Percentiles rank a stretch among this genome's conserved stretches.
Evolutionary conservation across 2,888 invertebrate genomes (phyloP).

Genomic region (Oxystoma pomonae): DNA sequence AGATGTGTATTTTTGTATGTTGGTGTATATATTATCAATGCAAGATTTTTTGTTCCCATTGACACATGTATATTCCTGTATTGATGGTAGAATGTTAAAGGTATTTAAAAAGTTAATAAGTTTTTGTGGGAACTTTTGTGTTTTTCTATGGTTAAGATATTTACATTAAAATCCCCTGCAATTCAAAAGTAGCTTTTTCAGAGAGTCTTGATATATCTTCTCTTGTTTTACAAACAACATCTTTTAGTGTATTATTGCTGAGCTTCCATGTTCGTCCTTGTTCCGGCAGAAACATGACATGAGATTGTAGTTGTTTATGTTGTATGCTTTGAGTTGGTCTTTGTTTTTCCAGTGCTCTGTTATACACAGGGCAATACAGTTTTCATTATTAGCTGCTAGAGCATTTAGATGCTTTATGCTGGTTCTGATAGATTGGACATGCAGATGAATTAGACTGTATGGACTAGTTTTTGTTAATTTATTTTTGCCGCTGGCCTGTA

Average conservation of each 20-base stretch:
- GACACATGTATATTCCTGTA: background rate
- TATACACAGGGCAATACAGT: constrained; percentile 1
- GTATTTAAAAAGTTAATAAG: background rate
- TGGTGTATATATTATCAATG: constrained; percentile 4
- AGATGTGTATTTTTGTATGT: background rate
- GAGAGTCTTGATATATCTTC: no score
- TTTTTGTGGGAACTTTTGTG: no score
- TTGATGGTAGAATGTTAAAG: background rate
- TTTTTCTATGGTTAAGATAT: no score
- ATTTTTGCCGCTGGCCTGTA: background rate
- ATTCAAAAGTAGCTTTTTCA: no score
- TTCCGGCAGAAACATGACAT: background rate
- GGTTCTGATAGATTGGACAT: background rate
- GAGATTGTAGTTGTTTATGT: background rate
- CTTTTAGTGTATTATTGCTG: no score
- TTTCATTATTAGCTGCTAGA: background rate
- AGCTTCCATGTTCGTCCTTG: background rate
- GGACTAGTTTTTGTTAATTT: background rate
- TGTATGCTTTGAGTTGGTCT: constrained; percentile 1
- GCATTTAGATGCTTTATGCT: background rate
- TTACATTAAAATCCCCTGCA: no score
- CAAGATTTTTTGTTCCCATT: constrained; percentile 1
- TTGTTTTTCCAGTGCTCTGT: constrained; percentile 7
- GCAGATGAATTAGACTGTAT: background rate
- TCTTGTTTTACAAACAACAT: no score